These are phyloP conservation scores for Mycteria americana DNA, from an alignment of 2,797 vertebrate species.

Conservation along the genomic window DNA sequence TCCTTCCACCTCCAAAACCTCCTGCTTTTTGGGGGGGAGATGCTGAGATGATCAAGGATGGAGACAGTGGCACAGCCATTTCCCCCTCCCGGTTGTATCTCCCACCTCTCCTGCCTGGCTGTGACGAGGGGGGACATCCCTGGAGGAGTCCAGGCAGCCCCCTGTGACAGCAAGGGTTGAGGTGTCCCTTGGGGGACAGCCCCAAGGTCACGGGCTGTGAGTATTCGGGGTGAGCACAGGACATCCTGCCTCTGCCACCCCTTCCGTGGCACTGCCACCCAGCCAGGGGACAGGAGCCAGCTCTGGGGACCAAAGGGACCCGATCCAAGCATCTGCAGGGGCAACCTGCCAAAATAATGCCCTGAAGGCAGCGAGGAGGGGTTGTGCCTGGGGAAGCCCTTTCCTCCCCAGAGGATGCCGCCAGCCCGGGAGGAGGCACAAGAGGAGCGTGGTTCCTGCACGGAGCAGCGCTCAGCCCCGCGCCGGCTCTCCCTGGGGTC, in stretches of 20 bases:
- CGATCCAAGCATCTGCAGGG: slow-evolving; percentile 8
- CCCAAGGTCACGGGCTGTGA: slow-evolving; percentile 2
- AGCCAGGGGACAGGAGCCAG: slow-evolving; percentile 15
- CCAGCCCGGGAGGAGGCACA: not conserved
- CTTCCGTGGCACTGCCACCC: not conserved
- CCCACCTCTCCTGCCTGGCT: not conserved
- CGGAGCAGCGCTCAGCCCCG: not conserved
- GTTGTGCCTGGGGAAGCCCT: slow-evolving; percentile 27
- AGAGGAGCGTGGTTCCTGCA: accelerated
- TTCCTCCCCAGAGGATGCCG: not conserved
- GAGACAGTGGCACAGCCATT: accelerated
- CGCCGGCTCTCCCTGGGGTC: accelerated
- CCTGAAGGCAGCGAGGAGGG: not conserved
- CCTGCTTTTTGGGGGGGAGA: not conserved
- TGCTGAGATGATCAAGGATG: not conserved
- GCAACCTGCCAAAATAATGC: not conserved
- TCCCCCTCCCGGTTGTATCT: accelerated
- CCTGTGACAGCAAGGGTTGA: not conserved
- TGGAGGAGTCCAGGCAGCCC: not conserved
- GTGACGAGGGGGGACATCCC: not conserved
- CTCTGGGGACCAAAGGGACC: not conserved
- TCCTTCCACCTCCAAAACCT: not conserved
- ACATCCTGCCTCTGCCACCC: not conserved
- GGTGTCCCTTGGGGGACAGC: not conserved
- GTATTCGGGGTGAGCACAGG: not conserved